A percentile compares a stretch with the other conserved stretches of the same genome.
These are phyloP conservation scores for Bufotes viridis DNA, from an alignment of 2,797 vertebrate species.

Conservation along the genomic window DNA sequence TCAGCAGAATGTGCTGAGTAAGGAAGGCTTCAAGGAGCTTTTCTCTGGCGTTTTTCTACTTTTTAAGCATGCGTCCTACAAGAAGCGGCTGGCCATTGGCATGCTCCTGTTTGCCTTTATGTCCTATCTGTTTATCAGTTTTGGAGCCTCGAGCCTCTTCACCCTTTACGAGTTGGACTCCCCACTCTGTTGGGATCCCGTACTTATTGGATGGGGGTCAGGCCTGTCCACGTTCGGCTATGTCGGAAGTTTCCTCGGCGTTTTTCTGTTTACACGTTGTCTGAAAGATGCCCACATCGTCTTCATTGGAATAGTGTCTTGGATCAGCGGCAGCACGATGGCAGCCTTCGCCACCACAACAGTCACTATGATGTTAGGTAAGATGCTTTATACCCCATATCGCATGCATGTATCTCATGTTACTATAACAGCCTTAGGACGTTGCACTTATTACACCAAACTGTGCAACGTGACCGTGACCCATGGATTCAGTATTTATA, in stretches of 20 bases:
- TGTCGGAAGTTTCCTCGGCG: constrained; percentile 85
- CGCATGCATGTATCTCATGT: too few species aligned
- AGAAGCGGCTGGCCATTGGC: constrained; percentile 72
- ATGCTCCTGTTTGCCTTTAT: constrained; percentile 82
- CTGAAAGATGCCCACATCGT: constrained; percentile 82
- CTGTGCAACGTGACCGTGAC: neutral
- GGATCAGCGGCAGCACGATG: constrained; percentile 77
- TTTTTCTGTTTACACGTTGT: constrained; percentile 81
- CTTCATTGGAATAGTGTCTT: constrained; percentile 86
- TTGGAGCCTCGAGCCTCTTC: constrained; percentile 78
- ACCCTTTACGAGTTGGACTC: constrained; percentile 88
- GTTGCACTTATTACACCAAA: neutral
- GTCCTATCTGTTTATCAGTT: constrained; percentile 76
- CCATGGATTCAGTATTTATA: too few species aligned
- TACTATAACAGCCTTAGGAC: neutral
- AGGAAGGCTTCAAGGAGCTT: constrained; percentile 74
- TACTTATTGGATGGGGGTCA: constrained; percentile 91
- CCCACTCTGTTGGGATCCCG: constrained; percentile 93
- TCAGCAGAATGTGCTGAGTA: constrained; percentile 64
- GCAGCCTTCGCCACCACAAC: constrained; percentile 88
- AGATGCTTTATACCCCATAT: constrained; percentile 66
- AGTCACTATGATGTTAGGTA: constrained; percentile 89
- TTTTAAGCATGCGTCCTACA: constrained; percentile 75
- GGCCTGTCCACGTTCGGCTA: constrained; percentile 82
- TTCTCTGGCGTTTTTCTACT: constrained; percentile 79